Base-by-base conservation (phyloP, 2,797 vertebrate genomes). In the Coregonus ussuriensis region DNA sequence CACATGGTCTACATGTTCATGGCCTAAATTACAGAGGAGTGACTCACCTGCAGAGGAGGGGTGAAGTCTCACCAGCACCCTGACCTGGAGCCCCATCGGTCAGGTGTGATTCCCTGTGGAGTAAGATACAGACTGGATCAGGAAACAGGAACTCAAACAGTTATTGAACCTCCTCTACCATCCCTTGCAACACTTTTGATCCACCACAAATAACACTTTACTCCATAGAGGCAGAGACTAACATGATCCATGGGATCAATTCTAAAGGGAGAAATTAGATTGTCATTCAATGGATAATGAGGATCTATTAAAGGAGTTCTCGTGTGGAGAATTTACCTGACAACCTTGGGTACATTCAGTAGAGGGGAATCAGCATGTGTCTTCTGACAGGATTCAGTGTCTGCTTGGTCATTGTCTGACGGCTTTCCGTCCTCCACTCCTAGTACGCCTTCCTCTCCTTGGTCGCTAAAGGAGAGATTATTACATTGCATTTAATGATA, bases 131-230 rank as follows among this genome's bases (percentile, higher is more conserved):
- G 53, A 18, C 16, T 54, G 16, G 53, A 54, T 54, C 53, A 54
- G 53, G 16, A 63, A 7, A 7, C 21, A 63, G 9, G 9, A 47
- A 7, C 41, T 47, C 41, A 47, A 47, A 7, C 18, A n/a, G 18
- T 15, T 56, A 6, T 47, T 11, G 9, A 47, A 47, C 41, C 41
- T 47, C 41, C 41, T 47, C 41, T 47, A 47, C 41, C 41, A 47
- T 47, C 41, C 41, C 41, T 9, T 47, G 41, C 41, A 25, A 25
- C 25, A 25, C 77, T 79, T 4, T 33, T 74, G 6, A 67, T 79
- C 35, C 67, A 21, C 35, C 72, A 54, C 65, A 82, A 25, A 25
- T 25, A 25, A 81, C 63, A 33, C 47, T 76, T 67, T 13, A 54
- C 3, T 0, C 1, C 71, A 56, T 68, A 67, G 14, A 56, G 2